Conservation (phyloP, 2,113 vertebrate genomes). For the Irena cyanogastra region DNA sequence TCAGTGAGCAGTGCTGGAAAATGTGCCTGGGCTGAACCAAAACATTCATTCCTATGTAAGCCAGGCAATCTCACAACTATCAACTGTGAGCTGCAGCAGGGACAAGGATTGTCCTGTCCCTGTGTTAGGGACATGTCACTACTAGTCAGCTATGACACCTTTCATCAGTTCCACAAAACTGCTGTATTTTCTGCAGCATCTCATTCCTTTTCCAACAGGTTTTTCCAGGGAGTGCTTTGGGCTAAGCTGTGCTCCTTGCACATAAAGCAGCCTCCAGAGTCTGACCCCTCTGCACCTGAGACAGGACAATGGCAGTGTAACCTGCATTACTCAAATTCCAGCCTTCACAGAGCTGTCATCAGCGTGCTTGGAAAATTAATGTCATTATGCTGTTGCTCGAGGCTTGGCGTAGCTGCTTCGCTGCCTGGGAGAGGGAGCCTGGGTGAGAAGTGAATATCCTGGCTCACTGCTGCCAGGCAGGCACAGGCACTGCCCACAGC, state of each 20-base stretch:
- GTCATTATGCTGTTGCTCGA: background rate
- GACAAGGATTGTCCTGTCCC: constrained; percentile 10
- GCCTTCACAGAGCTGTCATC: constrained; percentile 54
- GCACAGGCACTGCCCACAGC: background rate
- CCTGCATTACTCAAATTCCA: constrained; percentile 61
- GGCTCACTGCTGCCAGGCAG: background rate
- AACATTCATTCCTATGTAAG: constrained; percentile 43
- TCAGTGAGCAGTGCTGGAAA: constrained; percentile 51
- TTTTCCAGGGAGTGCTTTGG: background rate
- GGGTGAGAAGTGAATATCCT: background rate
- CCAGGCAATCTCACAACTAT: constrained; percentile 54
- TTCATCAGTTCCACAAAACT: constrained; percentile 52
- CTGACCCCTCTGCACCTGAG: constrained; percentile 58
- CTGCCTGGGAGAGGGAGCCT: background rate
- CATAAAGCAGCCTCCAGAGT: background rate
- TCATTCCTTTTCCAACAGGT: background rate
- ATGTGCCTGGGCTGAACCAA: constrained; percentile 63
- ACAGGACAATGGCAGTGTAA: constrained; percentile 58
- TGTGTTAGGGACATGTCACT: constrained; percentile 35
- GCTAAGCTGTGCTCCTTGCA: constrained; percentile 32
- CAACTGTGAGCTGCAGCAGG: constrained; percentile 18
- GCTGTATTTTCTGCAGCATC: constrained; percentile 44
- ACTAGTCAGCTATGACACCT: constrained; percentile 63
- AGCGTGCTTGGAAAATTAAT: constrained; percentile 27
- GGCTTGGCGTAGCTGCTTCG: constrained; percentile 25